These are phyloP conservation scores for Syritta pipiens DNA, from an alignment of 2,888 invertebrate genomes.

Conservation along the genomic window DNA sequence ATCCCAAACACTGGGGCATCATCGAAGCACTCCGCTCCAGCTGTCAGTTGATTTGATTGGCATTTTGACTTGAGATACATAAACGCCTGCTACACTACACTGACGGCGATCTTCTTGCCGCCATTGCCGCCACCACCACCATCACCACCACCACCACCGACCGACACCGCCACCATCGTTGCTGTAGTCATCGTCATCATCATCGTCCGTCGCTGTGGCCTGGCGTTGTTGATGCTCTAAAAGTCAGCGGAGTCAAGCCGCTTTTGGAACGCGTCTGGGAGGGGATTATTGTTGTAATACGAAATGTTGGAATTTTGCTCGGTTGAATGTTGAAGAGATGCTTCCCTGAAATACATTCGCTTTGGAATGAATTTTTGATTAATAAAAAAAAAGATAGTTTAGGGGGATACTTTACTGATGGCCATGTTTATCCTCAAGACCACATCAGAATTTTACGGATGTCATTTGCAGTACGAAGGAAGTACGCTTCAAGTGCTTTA, in stretches of 20 bases:
- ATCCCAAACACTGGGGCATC: constrained; percentile 70
- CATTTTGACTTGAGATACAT: constrained; percentile 77
- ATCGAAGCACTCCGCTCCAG: constrained; percentile 73
- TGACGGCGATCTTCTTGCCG: constrained; percentile 68
- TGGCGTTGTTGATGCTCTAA: constrained; percentile 29
- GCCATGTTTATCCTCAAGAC: not conserved
- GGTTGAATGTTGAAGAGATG: constrained; percentile 15
- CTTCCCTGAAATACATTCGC: constrained; percentile 14
- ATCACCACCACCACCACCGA: not conserved
- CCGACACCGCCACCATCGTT: constrained; percentile 3
- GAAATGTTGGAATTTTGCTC: constrained; percentile 36
- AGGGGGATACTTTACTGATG: no score
- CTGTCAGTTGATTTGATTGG: constrained; percentile 78
- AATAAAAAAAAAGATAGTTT: no score
- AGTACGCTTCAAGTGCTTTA: not conserved
- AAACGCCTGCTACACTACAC: constrained; percentile 70
- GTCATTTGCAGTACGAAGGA: no score
- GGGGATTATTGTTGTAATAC: constrained; percentile 40
- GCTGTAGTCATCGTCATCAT: constrained; percentile 10
- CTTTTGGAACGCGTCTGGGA: constrained; percentile 42
- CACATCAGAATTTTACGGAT: not conserved
- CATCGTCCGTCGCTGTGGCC: constrained; percentile 9
- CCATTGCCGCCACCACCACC: constrained; percentile 70
- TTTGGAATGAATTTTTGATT: no score
- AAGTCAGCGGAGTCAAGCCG: constrained; percentile 22